These are phyloP conservation scores for Scelioninae gen. 1 DNA, from an alignment of 2,888 invertebrate genomes.

Conservation along the genomic window DNA sequence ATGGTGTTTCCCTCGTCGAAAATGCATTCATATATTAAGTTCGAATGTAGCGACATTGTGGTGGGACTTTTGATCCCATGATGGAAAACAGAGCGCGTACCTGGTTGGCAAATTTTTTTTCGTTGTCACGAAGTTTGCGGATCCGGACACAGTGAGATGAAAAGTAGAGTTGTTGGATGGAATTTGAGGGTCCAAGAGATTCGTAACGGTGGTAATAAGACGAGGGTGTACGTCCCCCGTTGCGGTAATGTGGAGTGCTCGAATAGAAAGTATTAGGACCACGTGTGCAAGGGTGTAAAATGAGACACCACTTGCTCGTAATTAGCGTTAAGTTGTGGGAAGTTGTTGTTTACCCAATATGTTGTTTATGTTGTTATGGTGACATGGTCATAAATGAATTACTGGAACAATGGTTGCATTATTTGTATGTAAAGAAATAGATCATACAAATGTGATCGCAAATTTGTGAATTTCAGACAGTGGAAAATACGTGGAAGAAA, in stretches of 20 bases:
- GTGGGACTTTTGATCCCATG: neutral
- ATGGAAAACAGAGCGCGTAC: neutral
- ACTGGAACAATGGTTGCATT: neutral
- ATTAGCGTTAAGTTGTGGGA: slow-evolving; percentile 78
- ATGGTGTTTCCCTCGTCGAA: slow-evolving; percentile 52
- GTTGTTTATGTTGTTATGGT: slow-evolving; percentile 17
- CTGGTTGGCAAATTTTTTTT: slow-evolving; percentile 1
- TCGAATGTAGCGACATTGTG: slow-evolving; percentile 40
- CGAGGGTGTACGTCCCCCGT: slow-evolving; percentile 78
- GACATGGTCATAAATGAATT: slow-evolving; percentile 4
- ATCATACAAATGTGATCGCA: no score
- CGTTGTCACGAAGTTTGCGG: neutral
- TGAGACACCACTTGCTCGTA: slow-evolving; percentile 75
- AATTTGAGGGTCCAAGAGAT: slow-evolving; percentile 43
- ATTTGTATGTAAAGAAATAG: no score
- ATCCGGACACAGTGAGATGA: neutral
- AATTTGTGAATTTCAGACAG: no score
- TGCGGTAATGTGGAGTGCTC: slow-evolving; percentile 76
- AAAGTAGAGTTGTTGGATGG: slow-evolving; percentile 28
- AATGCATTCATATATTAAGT: slow-evolving; percentile 34
- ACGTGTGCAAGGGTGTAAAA: slow-evolving; percentile 60
- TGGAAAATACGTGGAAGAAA: no score
- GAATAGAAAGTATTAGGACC: slow-evolving; percentile 70
- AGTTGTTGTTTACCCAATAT: slow-evolving; percentile 44
- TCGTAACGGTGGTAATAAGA: slow-evolving; percentile 76